Evolutionary conservation across 2,113 vertebrate species (phyloP), one percentile per base, ranked within the genome.

Genomic region (Hippocampus mohnikei): DNA sequence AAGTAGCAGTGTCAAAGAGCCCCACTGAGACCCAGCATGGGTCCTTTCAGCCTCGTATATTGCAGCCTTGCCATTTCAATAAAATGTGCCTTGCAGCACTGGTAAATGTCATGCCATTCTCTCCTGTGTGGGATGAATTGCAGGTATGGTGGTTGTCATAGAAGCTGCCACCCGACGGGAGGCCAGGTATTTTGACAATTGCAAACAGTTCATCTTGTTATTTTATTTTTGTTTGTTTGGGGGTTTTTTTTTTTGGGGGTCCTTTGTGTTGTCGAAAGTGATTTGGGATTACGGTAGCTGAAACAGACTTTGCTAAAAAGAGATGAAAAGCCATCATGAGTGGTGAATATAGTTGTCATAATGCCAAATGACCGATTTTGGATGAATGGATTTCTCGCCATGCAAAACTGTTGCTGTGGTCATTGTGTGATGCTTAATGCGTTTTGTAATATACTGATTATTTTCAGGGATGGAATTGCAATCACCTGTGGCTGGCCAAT

Each of bases 51-150:
- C 73, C 75, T 69, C 84, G 78, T 85, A 84, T 88, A 90, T 89
- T 90, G 80, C 84, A 86, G 81, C 76, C 33, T 77, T 88, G 89
- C 89, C 86, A 85, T 90, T 90, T 88, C 67, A 87, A 81, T 79
- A 73, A 82, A 79, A 65, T 27, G 21, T 83, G 79, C 79, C 77
- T 81, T 81, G 87, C 81, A 87, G 82, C 84, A 85, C 87, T 90
- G 85, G 74, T 90, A 91, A 91, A 91, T 91, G 91, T 92, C 91
- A 92, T 85, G 85, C 78, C 87, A 88, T 90, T 90, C 87, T 89
- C 87, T 79, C 77, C 86, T 74, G 88, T 87, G 85, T 89, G 87
- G 87, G 90, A 84, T 79, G 88, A 88, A 88, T 71, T 44, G 83
- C 75, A 81, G 80, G 58, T 71, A 75, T 67, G 79, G 74, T 1